Base-by-base conservation (phyloP, 2,797 vertebrate species). In the Craterocephalus amniculus region DNA sequence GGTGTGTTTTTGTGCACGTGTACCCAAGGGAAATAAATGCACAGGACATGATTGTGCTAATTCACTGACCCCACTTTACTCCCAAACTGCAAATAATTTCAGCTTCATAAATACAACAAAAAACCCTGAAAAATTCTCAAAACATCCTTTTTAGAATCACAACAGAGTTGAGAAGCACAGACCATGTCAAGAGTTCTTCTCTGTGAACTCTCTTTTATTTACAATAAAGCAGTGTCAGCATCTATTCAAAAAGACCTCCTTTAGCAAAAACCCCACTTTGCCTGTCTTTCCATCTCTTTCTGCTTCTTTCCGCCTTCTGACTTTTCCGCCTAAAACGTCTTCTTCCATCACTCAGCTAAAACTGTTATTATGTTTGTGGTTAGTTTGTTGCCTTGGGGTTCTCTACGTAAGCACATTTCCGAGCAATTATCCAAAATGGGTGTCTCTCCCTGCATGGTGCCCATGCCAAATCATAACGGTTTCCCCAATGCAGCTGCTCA, bases 341-440 rank as follows among this genome's bases (percentile, higher is more conserved):
- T 59, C 64, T 78, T 87, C 79, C 80, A 80, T 72, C 59, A 56
- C 75, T 83, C 68, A 54, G 76, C 67, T 80, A 73, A 89, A 86
- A 88, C 84, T 85, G 88, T 88, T 89, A 88, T 89, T 87, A 89
- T 91, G 82, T 88, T 88, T 88, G 84, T 63, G 88, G 90, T 84
- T 84, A 86, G 83, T 74, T 81, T 83, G 80, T 82, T 83, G 88
- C 91, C 87, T 83, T 60, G 74, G 85, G 91, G 90, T 78, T 72
- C 76, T 89, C 83, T 64, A 84, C 85, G 88, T 87, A 85, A 91
- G 89, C 87, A 90, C 88, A 92, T 93, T 91, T 91, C 85, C 87
- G 83, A 85, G 88, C 85, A 91, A 92, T 94, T 94, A 93, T 88
- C 84, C 83, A 86, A 88, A 91, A 91, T 89, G 88, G 83, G 86